Percentiles rank a stretch among this genome's conserved stretches.
Conservation (phyloP, 2,113 vertebrate genomes). For the Lagopus muta region DNA sequence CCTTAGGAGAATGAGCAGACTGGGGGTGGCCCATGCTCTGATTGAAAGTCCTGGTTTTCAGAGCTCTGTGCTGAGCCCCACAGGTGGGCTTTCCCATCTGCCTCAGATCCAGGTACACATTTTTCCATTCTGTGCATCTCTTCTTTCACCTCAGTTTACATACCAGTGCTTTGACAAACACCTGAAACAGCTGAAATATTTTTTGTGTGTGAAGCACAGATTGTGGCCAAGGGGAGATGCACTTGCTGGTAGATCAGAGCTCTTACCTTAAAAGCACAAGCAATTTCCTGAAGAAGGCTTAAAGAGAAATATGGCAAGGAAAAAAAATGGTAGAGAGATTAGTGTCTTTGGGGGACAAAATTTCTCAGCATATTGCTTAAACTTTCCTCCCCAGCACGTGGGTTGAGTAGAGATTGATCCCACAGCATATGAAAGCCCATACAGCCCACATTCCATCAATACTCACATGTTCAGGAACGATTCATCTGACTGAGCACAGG, state of each 20-base stretch:
- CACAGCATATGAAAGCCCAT: slow-evolving; percentile 2
- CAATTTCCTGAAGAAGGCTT: slow-evolving; percentile 52
- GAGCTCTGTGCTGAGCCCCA: background rate
- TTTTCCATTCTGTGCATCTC: background rate
- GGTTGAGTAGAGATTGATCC: slow-evolving; percentile 55
- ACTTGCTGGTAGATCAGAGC: slow-evolving; percentile 10
- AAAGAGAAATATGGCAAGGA: background rate
- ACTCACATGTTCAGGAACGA: slow-evolving; percentile 47
- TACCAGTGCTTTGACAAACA: background rate
- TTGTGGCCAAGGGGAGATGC: background rate
- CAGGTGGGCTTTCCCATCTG: background rate
- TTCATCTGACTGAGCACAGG: background rate
- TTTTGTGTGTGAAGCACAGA: slow-evolving; percentile 5
- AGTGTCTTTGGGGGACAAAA: slow-evolving; percentile 27
- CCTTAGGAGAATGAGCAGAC: background rate
- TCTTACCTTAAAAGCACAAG: slow-evolving; percentile 14
- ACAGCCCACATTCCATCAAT: background rate
- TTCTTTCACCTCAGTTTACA: background rate
- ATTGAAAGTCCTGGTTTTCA: background rate
- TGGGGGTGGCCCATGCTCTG: background rate
- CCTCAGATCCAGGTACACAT: background rate
- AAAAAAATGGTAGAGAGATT: background rate
- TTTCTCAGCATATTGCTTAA: slow-evolving; percentile 52
- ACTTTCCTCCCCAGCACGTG: background rate
- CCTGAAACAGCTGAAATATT: background rate